These are phyloP conservation scores for Eilema depressum DNA, from an alignment of 2,888 invertebrate genomes.

Conservation along the genomic window DNA sequence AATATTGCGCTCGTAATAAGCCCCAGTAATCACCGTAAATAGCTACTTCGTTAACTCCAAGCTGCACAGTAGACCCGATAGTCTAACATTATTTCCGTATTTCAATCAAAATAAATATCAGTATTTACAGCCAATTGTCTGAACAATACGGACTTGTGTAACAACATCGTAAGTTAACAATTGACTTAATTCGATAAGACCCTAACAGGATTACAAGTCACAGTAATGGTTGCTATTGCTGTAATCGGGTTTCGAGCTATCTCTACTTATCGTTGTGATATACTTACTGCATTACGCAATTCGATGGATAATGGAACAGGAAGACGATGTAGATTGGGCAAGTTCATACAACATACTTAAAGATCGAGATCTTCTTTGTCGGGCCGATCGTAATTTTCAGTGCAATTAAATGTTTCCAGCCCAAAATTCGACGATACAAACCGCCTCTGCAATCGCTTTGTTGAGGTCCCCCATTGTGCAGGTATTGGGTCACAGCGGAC, in stretches of 20 bases:
- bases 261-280: background rate
- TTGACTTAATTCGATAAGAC: constrained; percentile 52
- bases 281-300: background rate
- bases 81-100: constrained; percentile 33
- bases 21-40: background rate
- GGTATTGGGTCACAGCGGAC: too few relatives aligned
- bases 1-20: background rate
- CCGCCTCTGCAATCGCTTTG: too few relatives aligned
- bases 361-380: too few relatives aligned
- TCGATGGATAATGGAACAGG: background rate
- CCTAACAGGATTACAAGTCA: constrained; percentile 36
- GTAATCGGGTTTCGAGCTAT: constrained; percentile 28
- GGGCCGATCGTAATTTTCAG: too few relatives aligned
- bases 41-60: background rate
- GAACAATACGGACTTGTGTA: constrained; percentile 39
- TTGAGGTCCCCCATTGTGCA: too few relatives aligned
- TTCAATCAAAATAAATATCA: constrained; percentile 42
- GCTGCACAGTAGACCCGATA: background rate
- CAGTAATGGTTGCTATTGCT: constrained; percentile 28
- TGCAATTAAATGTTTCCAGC: too few relatives aligned
- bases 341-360: background rate
- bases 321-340: background rate
- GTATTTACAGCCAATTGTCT: constrained; percentile 39
- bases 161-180: constrained; percentile 45
- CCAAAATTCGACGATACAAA: too few relatives aligned